A percentile compares a stretch with the other conserved stretches of the same genome.
Evolutionary conservation across 2,888 invertebrate species (phyloP).

Genomic region (Tetragonisca angustula): DNA sequence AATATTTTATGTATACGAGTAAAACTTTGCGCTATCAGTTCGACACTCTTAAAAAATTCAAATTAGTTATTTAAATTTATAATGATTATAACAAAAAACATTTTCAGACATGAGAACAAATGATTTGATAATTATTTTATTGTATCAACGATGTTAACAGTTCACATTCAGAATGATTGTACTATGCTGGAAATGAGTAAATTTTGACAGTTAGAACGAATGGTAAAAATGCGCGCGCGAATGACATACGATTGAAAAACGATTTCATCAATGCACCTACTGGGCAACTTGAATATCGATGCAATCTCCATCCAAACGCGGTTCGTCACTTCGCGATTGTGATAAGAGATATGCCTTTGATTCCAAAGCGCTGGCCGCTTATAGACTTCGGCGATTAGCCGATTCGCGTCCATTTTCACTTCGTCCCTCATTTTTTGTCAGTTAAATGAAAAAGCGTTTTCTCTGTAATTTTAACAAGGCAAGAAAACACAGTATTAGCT

Average conservation of each 20-base stretch:
- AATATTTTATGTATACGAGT: not conserved
- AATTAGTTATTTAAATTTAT: not conserved
- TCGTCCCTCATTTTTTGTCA: conserved; percentile 75
- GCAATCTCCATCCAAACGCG: conserved; percentile 83
- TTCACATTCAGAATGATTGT: not conserved
- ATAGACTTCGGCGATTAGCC: conserved; percentile 82
- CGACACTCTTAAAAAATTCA: not conserved
- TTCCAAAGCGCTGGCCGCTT: conserved; percentile 83
- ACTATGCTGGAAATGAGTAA: not conserved
- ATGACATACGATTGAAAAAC: conserved; percentile 39
- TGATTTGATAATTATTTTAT: conserved; percentile 12
- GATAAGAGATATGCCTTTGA: conserved; percentile 82
- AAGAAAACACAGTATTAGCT: conserved; percentile 49
- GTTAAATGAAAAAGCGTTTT: conserved; percentile 3
- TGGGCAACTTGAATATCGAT: conserved; percentile 79
- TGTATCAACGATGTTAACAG: not conserved
- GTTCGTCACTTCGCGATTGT: conserved; percentile 83
- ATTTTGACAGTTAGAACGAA: conserved; percentile 12
- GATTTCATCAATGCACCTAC: conserved; percentile 72
- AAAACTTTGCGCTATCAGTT: not conserved
- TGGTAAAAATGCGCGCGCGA: conserved; percentile 38
- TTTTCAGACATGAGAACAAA: not conserved
- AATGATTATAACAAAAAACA: not conserved
- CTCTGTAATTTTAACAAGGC: conserved; percentile 17
- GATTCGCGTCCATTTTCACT: conserved; percentile 82